Evolutionary conservation across 2,888 invertebrate genomes (phyloP), one percentile per base, ranked within the genome.

Genomic region (Brachylomia viminalis): DNA sequence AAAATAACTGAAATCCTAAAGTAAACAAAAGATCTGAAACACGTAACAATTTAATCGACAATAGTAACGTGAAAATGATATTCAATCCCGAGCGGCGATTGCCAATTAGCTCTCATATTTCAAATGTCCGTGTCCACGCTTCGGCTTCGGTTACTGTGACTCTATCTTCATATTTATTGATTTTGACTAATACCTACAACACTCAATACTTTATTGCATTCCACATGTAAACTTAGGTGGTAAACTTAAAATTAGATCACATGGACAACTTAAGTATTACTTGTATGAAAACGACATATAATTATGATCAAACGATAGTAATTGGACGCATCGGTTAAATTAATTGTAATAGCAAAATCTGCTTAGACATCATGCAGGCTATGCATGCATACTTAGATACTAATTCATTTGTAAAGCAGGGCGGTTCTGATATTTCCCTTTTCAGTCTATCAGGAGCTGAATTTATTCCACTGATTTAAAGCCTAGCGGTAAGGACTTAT

Each of bases 71-170:
- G 92, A 90, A 94, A 93, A 81, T 85, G 91, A 95, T 93, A 94
- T 86, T 80, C 93, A 91, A 94, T 95, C 93, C 92, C 86, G 90
- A 84, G 77, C 86, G 91, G 86, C 92, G 95, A 96, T 96, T 95
- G 94, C 94, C 96, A 96, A 96, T 96, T 95, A 96, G 86, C 80
- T 92, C 94, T 95, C 95, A 70, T 85, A 88, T 96, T 95, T 92
- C 95, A 88, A 79, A 91, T 83, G 89, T 88, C 91, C 83, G 81
- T 92, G 94, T 91, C 91, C 92, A 90, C 86, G 73, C 85, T 74
- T 54, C 80, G 75, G 77, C 79, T 91, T 82, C 70, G 72, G 82
- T 88, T 89, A 86, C 84, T 30, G 58, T 13, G 54, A 66, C 49
- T 69, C 45, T 77, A 59, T 27, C 54, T 66, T 59, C 20, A n/a